Evolutionary conservation across 2,113 vertebrate genomes (phyloP), one percentile per base, ranked within the genome.

Genomic region (Odontophorus gujanensis): DNA sequence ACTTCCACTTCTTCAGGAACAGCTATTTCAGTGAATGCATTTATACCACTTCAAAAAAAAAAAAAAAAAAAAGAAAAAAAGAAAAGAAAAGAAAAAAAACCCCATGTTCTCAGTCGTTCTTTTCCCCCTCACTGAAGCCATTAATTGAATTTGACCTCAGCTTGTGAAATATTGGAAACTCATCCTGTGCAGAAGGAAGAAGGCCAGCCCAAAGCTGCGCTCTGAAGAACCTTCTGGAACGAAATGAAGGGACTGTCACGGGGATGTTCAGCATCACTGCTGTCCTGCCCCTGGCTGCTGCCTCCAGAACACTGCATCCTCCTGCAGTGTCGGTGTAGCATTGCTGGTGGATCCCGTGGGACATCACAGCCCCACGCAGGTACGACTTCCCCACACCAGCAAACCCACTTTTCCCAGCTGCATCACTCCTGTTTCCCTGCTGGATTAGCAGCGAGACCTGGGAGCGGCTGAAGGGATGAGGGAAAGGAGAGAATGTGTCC

Each of bases 131-230:
- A 66, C 76, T 92, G 94, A 89, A 84, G 79, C 83, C 77, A 88
- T 81, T 95, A 95, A 96, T 92, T 95, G 89, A 84, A 81, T 93
- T 92, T 90, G 94, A 96, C 89, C 89, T 90, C 86, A 51, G 77
- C n/a, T 86, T 81, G 65, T 88, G 74, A 84, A 90, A 71, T 50
- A 84, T 30, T 84, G 77, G 81, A 84, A 93, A 93, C 78, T 59
- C 69, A 65, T 81, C 42, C 50, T 38, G 61, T 53, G 79, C 28
- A 77, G 34, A 36, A 4, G 11, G 30, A 9, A 25, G 19, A 22
- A 77, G 24, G 2, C 0, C 55, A 93, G 45, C 21, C 8, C 47
- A 34, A 13, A 74, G 45, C 48, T 22, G 19, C 50, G 25, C 47
- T 36, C 42, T 42, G 73, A 90, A 89, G 34, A 92, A 21, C 38